Conservation (phyloP, 2,113 vertebrate genomes). For the Protomyctophum bolini region DNA sequence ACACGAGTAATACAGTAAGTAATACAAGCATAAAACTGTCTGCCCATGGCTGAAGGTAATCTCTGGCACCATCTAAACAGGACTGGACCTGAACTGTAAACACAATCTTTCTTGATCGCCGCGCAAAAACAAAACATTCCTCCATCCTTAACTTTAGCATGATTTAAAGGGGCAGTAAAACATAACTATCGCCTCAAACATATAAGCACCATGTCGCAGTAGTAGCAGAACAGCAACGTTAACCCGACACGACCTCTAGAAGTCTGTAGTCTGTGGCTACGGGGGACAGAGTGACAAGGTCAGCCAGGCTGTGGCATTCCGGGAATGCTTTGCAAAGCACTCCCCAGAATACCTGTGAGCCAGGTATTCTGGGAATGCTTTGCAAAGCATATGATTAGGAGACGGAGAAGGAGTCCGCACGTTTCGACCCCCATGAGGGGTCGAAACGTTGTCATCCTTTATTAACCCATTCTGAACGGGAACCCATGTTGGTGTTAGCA, state of each 20-base stretch:
- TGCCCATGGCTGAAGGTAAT: slow-evolving; percentile 40
- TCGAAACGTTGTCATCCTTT: no score
- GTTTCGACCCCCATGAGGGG: no score
- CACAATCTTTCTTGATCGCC: slow-evolving; percentile 24
- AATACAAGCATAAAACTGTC: slow-evolving; percentile 6
- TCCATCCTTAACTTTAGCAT: neutral
- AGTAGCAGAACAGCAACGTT: slow-evolving; percentile 67
- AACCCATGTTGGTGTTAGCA: no score
- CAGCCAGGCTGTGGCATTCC: slow-evolving; percentile 66
- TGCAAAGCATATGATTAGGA: no score
- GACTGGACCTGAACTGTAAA: slow-evolving; percentile 16
- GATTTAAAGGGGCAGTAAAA: neutral
- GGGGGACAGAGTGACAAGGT: slow-evolving; percentile 63
- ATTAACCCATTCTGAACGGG: no score
- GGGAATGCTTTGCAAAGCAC: slow-evolving; percentile 61
- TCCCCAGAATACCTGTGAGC: no score
- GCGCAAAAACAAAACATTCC: slow-evolving; percentile 11
- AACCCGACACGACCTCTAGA: slow-evolving; percentile 60
- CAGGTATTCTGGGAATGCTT: no score
- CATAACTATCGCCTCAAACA: slow-evolving; percentile 5
- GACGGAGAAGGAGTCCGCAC: no score
- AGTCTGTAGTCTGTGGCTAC: slow-evolving; percentile 60
- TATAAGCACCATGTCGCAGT: slow-evolving; percentile 37
- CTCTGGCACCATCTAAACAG: slow-evolving; percentile 34
- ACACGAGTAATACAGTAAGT: slow-evolving; percentile 21